These are phyloP conservation scores for Pilophorus perplexus DNA, from an alignment of 2,888 invertebrate genomes.

Conservation along the genomic window DNA sequence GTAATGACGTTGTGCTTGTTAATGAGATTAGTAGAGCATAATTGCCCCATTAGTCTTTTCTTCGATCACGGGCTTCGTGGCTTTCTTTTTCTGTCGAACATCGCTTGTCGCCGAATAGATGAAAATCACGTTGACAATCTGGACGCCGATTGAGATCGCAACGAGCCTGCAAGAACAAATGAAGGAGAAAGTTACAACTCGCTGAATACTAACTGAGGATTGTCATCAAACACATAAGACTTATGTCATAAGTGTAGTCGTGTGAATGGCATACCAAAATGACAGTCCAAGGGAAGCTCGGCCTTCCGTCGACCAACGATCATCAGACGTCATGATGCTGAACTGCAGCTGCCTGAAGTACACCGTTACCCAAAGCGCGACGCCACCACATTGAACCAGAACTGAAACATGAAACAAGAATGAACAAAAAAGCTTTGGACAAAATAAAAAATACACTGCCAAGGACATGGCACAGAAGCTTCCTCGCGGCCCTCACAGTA, in stretches of 20 bases:
- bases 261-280: constrained; percentile 69
- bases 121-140: constrained; percentile 70
- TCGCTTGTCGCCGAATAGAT: constrained; percentile 71
- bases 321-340: constrained; percentile 78
- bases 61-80: constrained; percentile 67
- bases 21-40: constrained; percentile 69
- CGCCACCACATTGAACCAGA: constrained; percentile 69
- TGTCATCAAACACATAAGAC: too few relatives aligned
- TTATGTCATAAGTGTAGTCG: too few relatives aligned
- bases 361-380: constrained; percentile 79
- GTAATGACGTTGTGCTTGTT: too few relatives aligned
- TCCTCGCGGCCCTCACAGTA: too few relatives aligned
- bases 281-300: constrained; percentile 81
- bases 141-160: constrained; percentile 57
- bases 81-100: constrained; percentile 63
- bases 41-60: constrained; percentile 81
- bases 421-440: too few relatives aligned
- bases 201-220: too few relatives aligned
- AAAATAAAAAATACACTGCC: neutral
- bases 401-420: too few relatives aligned
- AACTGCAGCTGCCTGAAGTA: constrained; percentile 75
- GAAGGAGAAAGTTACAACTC: too few relatives aligned
- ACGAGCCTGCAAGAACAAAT: constrained; percentile 50
- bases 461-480: too few relatives aligned
- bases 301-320: constrained; percentile 80